Percentiles rank a stretch among this genome's conserved stretches.
phyloP scores from a whole-genome alignment of 2,113 vertebrate species.

The Ailurus styani region DNA sequence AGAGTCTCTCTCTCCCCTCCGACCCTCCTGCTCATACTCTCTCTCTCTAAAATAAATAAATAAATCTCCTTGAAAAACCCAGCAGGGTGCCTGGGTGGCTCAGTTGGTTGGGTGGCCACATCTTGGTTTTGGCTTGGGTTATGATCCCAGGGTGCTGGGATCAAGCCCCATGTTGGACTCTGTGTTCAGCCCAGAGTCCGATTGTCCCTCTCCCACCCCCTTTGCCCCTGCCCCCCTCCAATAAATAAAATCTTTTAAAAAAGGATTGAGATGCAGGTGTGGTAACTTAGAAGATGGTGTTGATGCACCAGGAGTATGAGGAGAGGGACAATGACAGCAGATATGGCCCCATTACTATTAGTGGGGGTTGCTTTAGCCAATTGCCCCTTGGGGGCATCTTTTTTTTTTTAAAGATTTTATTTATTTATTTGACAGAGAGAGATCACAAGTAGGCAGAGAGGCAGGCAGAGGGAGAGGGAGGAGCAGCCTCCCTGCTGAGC shows the following conservation, averaged over 20 bases:
- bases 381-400: accelerated
- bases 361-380: not conserved
- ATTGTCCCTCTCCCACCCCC: not conserved
- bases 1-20: not conserved
- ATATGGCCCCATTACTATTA: not conserved
- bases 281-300: not conserved
- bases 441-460: too few species aligned
- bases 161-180: not conserved
- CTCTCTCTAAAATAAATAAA: not conserved
- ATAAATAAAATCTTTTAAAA: not conserved
- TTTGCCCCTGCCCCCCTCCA: not conserved
- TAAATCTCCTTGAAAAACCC: not conserved
- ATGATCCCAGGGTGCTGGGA: too few species aligned
- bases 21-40: not conserved
- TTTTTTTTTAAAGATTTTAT: too few species aligned
- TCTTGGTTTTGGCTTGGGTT: too few species aligned
- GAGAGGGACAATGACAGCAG: not conserved
- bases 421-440: too few species aligned
- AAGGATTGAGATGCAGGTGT: not conserved
- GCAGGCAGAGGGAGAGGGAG: too few species aligned
- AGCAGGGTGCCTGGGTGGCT: too few species aligned
- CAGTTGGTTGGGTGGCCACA: too few species aligned
- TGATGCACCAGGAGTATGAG: accelerated
- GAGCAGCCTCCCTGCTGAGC: too few species aligned
- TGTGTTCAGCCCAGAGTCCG: not conserved